These are phyloP conservation scores for Bergia puertoricense DNA, from an alignment of 92 coral and sea anemone genomes.

Conservation along the genomic window DNA sequence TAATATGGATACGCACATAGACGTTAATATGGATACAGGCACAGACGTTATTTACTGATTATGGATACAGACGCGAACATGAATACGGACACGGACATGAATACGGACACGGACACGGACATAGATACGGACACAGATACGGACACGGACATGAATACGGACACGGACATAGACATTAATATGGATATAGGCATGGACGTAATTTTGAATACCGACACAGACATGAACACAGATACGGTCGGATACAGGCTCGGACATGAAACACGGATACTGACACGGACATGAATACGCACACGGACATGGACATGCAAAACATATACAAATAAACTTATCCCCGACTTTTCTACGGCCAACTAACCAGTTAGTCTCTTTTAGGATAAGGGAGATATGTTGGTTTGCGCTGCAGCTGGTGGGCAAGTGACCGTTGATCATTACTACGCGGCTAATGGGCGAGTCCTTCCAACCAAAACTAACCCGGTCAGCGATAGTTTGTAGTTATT, in stretches of 20 bases:
- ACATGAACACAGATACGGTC: not conserved
- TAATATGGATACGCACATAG: no score
- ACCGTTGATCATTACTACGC: slow-evolving; percentile 68
- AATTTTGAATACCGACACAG: not conserved
- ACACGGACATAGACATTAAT: no score
- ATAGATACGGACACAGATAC: no score
- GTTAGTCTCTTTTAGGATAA: not conserved
- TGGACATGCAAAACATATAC: not conserved
- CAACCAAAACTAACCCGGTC: slow-evolving; percentile 63
- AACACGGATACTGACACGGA: not conserved
- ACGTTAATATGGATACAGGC: no score
- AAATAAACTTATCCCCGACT: not conserved
- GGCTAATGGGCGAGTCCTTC: slow-evolving; percentile 19
- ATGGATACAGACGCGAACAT: not conserved
- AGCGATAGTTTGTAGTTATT: not conserved
- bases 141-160: no score
- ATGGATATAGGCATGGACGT: not conserved
- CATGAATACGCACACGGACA: not conserved
- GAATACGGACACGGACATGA: no score
- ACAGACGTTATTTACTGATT: no score
- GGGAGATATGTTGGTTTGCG: slow-evolving; percentile 73
- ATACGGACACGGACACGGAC: no score
- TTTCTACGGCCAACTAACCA: not conserved
- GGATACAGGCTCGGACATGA: not conserved
- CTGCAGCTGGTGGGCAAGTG: slow-evolving; percentile 42